Evolutionary conservation across 2,113 vertebrate species (phyloP), one percentile per base, ranked within the genome.

Genomic region (Spilogale gracilis): DNA sequence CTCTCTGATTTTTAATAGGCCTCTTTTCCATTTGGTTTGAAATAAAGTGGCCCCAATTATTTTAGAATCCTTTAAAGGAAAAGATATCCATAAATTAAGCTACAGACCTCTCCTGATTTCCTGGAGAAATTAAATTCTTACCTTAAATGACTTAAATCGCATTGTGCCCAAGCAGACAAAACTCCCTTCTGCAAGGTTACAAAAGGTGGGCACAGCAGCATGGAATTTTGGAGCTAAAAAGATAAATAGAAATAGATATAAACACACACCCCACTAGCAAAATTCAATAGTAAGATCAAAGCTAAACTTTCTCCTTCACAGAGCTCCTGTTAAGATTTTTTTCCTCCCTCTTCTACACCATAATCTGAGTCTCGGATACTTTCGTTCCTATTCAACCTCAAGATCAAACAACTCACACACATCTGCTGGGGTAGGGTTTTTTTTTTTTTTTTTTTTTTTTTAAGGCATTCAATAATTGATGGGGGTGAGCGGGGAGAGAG

Each of bases 401-500:
- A 99, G 98, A 98, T 99, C 99, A 99, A 99, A 99, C 98, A 98
- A 94, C 73, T 95, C 95, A 69, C 88, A 92, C 96, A 98, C 98
- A 98, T 98, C 98, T 99, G 98, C 98, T 98, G 97, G 8, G n/a
- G 87, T 93, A 97, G 95, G 95, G 50, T 2, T 67, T 71, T 91
- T 79, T 88, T 88, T 91, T 80, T 86, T 9, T 86, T 30, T 65
- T 63, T 52, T 82, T 84, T 69, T 97, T 16, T 97, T 98, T 96
- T 71, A 87, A 98, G 96, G 97, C 96, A 97, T 98, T 98, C 98
- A 89, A 94, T 98, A 96, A 98, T 98, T 98, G 98, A 96, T 94
- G 81, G 52, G 78, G 84, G 89, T 92, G 80, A 96, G 95, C 89
- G 63, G 78, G 92, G 90, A 88, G 38, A 94, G 52, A 95, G 45